A percentile compares a stretch with the other conserved stretches of the same genome.
Evolutionary conservation across 2,113 vertebrate species (phyloP).

Genomic region (Leptocoma aspasia): DNA sequence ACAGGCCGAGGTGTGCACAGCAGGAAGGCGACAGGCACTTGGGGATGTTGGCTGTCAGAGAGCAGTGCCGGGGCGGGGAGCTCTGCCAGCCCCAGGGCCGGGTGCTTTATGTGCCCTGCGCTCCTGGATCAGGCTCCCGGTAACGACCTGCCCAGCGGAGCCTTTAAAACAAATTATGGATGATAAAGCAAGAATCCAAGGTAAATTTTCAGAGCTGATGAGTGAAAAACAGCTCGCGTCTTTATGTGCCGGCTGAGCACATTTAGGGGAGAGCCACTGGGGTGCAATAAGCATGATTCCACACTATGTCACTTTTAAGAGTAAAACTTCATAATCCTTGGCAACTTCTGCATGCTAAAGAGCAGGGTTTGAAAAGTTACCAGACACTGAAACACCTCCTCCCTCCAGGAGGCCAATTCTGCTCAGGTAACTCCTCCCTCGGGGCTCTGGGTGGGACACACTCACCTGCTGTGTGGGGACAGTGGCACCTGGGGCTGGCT

Average conservation of each 20-base stretch:
- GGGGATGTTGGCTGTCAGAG: not conserved
- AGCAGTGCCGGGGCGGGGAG: not conserved
- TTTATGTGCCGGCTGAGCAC: not conserved
- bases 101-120: not conserved
- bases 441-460: not conserved
- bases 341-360: not conserved
- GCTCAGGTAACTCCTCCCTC: not conserved
- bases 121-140: not conserved
- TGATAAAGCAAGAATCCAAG: conserved; percentile 31
- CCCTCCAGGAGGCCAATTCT: not conserved
- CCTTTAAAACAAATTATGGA: not conserved
- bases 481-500: fast-evolving
- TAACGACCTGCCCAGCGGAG: not conserved
- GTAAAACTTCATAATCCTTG: conserved; percentile 26
- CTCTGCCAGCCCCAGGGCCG: fast-evolving
- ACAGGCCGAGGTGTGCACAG: not conserved
- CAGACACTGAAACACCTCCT: fast-evolving
- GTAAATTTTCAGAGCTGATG: conserved; percentile 12
- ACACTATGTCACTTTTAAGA: conserved; percentile 10
- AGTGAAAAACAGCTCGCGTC: conserved; percentile 14
- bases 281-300: not conserved
- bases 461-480: not conserved
- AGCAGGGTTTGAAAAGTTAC: not conserved
- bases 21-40: not conserved
- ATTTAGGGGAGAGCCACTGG: not conserved